A percentile compares a stretch with the other conserved stretches of the same genome.
Conservation (phyloP, 2,797 vertebrate species). For the Acanthornis magna region DNA sequence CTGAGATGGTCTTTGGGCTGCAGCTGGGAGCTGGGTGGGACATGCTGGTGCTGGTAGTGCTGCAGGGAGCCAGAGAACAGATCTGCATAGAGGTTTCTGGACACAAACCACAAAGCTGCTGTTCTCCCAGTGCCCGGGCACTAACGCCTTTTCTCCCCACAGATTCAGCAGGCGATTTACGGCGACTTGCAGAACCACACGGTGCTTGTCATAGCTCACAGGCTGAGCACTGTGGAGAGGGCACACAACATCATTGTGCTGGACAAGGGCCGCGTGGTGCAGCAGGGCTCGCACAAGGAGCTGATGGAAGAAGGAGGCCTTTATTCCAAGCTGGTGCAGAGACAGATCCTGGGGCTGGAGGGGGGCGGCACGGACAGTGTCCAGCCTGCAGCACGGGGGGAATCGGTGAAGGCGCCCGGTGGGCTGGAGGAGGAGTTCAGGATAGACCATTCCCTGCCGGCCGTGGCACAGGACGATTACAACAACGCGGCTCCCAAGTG, state of each 20-base stretch:
- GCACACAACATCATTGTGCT: slow-evolving; percentile 85
- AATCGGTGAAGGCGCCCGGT: neutral
- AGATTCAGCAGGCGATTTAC: slow-evolving; percentile 93
- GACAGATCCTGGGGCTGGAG: slow-evolving; percentile 86
- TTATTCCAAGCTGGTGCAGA: slow-evolving; percentile 90
- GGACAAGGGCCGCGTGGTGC: slow-evolving; percentile 84
- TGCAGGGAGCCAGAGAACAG: neutral
- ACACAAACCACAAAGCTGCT: neutral
- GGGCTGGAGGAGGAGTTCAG: slow-evolving; percentile 44
- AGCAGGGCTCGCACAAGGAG: slow-evolving; percentile 88
- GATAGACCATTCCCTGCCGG: slow-evolving; percentile 31
- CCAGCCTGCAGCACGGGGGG: neutral
- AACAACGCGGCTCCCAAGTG: neutral
- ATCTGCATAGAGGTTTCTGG: neutral
- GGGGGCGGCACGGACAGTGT: slow-evolving; percentile 33
- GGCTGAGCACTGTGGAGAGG: slow-evolving; percentile 93
- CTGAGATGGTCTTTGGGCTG: neutral
- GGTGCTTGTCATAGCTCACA: slow-evolving; percentile 90
- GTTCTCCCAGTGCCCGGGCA: neutral
- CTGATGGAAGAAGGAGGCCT: slow-evolving; percentile 88
- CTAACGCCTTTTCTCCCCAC: neutral
- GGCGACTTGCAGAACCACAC: slow-evolving; percentile 83
- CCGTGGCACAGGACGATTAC: neutral
- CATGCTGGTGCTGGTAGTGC: neutral
- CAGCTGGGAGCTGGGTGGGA: neutral